phyloP scores from a whole-genome alignment of 1,140 invertebrate genomes.

The Euschistus heros region DNA sequence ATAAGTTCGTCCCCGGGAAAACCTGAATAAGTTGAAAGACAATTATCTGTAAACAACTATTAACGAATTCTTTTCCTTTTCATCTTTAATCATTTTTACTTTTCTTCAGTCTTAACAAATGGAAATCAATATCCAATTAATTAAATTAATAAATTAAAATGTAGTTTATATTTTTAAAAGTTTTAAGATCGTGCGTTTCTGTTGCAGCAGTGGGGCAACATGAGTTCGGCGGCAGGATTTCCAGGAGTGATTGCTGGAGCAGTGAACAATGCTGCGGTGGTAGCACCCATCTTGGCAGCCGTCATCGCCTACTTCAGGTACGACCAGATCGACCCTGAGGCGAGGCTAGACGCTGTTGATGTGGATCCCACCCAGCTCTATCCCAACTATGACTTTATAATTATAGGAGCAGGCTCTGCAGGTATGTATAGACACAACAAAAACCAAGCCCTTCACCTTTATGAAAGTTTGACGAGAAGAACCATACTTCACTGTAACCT shows the following conservation, averaged over 20 bases:
- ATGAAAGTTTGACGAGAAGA: too few species aligned
- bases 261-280: constrained; percentile 50
- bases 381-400: constrained; percentile 70
- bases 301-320: constrained; percentile 74
- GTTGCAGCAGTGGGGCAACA: constrained; percentile 30
- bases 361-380: constrained; percentile 44
- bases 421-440: constrained; percentile 40
- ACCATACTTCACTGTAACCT: too few species aligned
- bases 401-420: constrained; percentile 89
- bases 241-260: constrained; percentile 43
- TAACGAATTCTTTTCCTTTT: too few species aligned
- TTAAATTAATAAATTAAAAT: too few species aligned
- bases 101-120: too few species aligned
- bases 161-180: too few species aligned
- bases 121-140: too few species aligned
- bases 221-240: constrained; percentile 46
- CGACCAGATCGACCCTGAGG: constrained; percentile 63
- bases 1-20: too few species aligned
- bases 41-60: too few species aligned
- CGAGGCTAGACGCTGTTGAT: constrained; percentile 52
- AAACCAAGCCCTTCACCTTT: too few species aligned
- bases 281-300: constrained; percentile 65
- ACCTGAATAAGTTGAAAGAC: too few species aligned
- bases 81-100: too few species aligned
- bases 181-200: neutral